Evolutionary conservation across 2,113 vertebrate species (phyloP).

Genomic region (Mungos mungo): DNA sequence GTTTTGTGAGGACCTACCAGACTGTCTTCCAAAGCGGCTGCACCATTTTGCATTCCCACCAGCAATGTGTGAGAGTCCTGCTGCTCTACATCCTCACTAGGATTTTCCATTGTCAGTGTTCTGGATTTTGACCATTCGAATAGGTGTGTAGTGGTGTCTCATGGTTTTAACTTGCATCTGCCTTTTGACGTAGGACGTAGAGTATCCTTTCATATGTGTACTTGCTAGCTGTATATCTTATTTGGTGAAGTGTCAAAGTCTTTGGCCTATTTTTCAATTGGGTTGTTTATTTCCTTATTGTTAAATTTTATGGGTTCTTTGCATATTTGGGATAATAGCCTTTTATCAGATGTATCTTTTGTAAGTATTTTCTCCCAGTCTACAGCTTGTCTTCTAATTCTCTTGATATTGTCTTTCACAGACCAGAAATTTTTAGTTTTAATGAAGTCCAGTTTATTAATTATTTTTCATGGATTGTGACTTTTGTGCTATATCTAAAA

Average conservation of each 20-base stretch:
- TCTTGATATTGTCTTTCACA: not conserved
- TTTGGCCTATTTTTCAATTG: not conserved
- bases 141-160: too few relatives aligned
- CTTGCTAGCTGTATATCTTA: not conserved
- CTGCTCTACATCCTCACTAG: not conserved
- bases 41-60: not conserved
- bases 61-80: not conserved
- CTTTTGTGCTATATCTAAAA: not conserved
- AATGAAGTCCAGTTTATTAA: not conserved
- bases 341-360: not conserved
- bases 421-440: not conserved
- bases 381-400: not conserved
- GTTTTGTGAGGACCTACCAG: not conserved
- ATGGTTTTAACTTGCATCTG: not conserved
- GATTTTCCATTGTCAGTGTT: not conserved
- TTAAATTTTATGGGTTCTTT: not conserved
- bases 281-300: not conserved
- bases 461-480: not conserved
- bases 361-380: not conserved
- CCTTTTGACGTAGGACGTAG: not conserved
- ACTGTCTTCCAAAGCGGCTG: not conserved
- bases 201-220: not conserved
- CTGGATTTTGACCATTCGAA: not conserved
- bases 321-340: not conserved
- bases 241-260: not conserved